Evolutionary conservation across 2,113 vertebrate genomes (phyloP), one percentile per base, ranked within the genome.

Genomic region (Damaliscus lunatus): DNA sequence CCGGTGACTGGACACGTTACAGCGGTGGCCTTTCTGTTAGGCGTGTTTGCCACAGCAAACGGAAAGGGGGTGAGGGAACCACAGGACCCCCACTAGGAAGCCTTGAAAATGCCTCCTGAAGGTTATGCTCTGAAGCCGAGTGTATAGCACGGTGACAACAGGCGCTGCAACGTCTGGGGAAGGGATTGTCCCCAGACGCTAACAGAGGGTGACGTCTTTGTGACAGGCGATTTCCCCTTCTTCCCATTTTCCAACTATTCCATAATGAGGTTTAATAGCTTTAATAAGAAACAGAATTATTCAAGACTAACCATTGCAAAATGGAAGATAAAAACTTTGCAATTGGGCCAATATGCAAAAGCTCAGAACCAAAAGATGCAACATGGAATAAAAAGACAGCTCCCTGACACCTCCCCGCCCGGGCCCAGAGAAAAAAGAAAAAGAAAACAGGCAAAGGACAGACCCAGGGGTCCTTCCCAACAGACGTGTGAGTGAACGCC

Each of bases 91-190:
- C 9, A 1, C 36, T 13, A 57, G 57, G 40, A 55, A 55, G 67
- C 31, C 64, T 85, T 33, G 33, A 31, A 36, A 31, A 50, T 4
- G 50, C 57, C 21, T 59, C 87, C 57, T 9, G 52, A 57, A 84
- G 46, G 16, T 7, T 31, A 29, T 3, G 33, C 57, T 67, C 21
- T 25, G 16, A 60, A 46, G 59, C 50, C 9, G 40, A 13, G 17
- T 1, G 4, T 3, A 2, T 3, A 10, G 55, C 53, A 31, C 0
- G 1, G 17, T 1, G 2, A 31, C 1, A 6, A 8, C 7, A 33
- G 55, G 40, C 31, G 29, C 13, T 25, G 25, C 7, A 40, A 50
- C 21, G 31, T 36, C 40, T 46, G 57, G n/a, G 67, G 50, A 78
- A 29, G 64, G 43, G 57, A 33, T 3, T 43, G 64, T 60, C 74